Base-by-base conservation (phyloP, 2,797 vertebrate genomes). In the Merluccius polli region DNA sequence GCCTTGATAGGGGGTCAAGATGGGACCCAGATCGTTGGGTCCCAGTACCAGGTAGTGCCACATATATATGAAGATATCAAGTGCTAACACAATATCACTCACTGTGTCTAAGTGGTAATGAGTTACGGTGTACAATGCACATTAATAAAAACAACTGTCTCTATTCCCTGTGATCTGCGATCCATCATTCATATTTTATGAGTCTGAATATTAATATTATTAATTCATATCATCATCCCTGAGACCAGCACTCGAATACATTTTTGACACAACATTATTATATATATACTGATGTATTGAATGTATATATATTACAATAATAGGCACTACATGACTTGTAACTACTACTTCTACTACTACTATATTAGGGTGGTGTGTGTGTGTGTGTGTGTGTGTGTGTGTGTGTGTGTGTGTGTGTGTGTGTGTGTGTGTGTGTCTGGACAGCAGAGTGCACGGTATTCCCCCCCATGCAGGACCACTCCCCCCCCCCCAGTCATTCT, bases 391-490 rank as follows among this genome's bases (percentile, higher is more conserved):
- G 13, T 18, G 41, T 44, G 41, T 44, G 16, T 18, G 13, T 44
- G 41, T 44, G 41, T 18, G 41, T 44, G 41, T 44, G 41, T 16
- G 41, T 44, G 38, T 41, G 38, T 41, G 38, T 41, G 38, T 9
- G 38, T 41, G 38, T 41, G 38, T 9, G 38, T 41, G 38, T 44
- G 48, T 59, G 48, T 84, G 79, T 73, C 32, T 44, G 76, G 79
- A 74, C 77, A n/a, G 75, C 71, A 65, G 12, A 3, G 63, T 83
- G 73, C 73, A 52, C 85, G 81, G 81, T 85, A 83, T 65, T 85
- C 84, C 84, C 82, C 79, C 86, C 88, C 79, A 81, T 79, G 74
- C 63, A 83, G 48, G 63, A 81, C 84, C 84, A 79, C 87, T 84
- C 84, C 31, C 84, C 85, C 86, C 82, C 82, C 9, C 48, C 21